A percentile compares a stretch with the other conserved stretches of the same genome.
Evolutionary conservation across 2,888 invertebrate species (phyloP).

Genomic region (Micoletzkya japonica): DNA sequence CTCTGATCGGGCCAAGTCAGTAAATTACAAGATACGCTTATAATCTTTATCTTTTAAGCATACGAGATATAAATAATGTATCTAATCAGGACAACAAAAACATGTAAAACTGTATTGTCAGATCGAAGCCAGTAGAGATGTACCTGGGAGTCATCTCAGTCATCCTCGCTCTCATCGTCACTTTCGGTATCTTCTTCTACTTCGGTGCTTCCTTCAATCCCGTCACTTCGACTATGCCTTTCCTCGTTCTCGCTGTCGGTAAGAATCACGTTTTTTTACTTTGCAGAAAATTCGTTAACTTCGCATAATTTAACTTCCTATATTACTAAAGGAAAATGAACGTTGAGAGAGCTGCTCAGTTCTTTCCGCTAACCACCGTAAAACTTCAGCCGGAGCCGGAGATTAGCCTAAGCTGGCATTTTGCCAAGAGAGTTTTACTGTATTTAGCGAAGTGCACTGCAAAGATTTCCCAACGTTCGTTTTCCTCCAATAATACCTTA

Average conservation of each 20-base stretch:
- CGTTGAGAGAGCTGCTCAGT: too few relatives aligned
- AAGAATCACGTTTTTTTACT: not conserved
- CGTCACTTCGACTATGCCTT: conserved; percentile 62
- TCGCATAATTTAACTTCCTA: not conserved
- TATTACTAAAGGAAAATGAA: too few relatives aligned
- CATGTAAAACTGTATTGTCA: conserved; percentile 26
- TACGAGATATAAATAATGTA: not conserved
- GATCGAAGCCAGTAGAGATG: conserved; percentile 62
- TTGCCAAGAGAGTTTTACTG: too few relatives aligned
- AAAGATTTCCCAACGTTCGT: too few relatives aligned
- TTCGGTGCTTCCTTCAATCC: conserved; percentile 60
- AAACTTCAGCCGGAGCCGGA: too few relatives aligned
- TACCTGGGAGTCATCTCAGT: conserved; percentile 60
- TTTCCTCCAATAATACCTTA: not conserved
- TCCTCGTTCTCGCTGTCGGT: conserved; percentile 59
- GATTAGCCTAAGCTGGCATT: too few relatives aligned
- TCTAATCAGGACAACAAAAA: not conserved
- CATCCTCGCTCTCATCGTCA: conserved; percentile 55
- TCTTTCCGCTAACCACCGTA: too few relatives aligned
- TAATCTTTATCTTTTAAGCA: not conserved
- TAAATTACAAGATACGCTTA: not conserved
- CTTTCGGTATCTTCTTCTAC: conserved; percentile 60
- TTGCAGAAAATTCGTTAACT: not conserved
- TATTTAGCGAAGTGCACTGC: too few relatives aligned
- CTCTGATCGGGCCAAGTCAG: conserved; percentile 44